These are phyloP conservation scores for Tachina grossa DNA, from an alignment of 2,888 invertebrate species.

Conservation along the genomic window DNA sequence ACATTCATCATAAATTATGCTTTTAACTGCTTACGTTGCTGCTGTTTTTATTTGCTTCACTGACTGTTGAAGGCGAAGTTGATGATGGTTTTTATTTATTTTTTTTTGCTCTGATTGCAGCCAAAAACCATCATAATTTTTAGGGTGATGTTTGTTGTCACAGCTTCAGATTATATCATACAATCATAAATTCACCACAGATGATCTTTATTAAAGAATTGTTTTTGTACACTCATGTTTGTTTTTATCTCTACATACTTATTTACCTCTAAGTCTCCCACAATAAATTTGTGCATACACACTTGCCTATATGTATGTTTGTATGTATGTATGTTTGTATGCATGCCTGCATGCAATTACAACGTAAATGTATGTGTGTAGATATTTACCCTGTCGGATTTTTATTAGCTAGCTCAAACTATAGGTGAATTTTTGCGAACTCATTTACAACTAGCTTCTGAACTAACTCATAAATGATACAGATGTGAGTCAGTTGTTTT, in stretches of 20 bases:
- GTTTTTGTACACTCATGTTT: slow-evolving; percentile 8
- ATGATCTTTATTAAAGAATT: slow-evolving; percentile 51
- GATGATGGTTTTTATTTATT: slow-evolving; percentile 31
- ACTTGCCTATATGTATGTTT: not conserved
- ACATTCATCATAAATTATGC: slow-evolving; percentile 49
- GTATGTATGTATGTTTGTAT: not conserved
- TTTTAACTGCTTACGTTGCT: slow-evolving; percentile 52
- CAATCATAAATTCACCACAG: slow-evolving; percentile 27
- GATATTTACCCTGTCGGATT: too few species aligned
- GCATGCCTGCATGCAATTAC: not conserved
- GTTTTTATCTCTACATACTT: not conserved
- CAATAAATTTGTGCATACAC: slow-evolving; percentile 16
- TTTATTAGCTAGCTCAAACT: too few species aligned
- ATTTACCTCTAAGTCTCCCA: slow-evolving; percentile 47
- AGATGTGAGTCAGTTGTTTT: too few species aligned
- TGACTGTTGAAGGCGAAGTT: slow-evolving; percentile 37
- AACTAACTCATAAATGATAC: too few species aligned
- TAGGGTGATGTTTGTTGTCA: slow-evolving; percentile 69
- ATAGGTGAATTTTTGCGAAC: too few species aligned
- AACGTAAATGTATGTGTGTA: not conserved
- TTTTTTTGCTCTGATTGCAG: slow-evolving; percentile 37
- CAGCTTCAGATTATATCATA: slow-evolving; percentile 28
- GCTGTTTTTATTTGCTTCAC: slow-evolving; percentile 40
- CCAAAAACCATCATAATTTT: slow-evolving; percentile 54
- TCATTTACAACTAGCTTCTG: too few species aligned